phyloP scores from a whole-genome alignment of 2,888 invertebrate genomes.

The Cordilura impudica region DNA sequence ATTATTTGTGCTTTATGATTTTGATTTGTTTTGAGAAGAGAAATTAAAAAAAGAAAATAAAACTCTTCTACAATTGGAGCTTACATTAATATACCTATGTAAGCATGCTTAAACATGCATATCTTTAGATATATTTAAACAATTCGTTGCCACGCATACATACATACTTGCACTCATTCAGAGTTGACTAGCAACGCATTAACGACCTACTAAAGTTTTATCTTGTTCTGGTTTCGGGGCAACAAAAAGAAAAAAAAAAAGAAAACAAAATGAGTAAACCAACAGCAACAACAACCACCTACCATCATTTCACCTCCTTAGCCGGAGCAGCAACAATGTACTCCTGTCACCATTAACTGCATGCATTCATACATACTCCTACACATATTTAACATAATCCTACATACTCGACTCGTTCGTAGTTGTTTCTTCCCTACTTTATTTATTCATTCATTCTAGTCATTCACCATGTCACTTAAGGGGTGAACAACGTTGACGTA shows the following conservation, averaged over 20 bases:
- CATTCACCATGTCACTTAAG: slow-evolving; percentile 56
- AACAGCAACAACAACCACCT: not conserved
- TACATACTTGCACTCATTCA: not conserved
- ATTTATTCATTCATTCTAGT: slow-evolving; percentile 43
- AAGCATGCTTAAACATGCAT: not conserved
- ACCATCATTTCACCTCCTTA: slow-evolving; percentile 4
- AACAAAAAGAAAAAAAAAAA: not conserved
- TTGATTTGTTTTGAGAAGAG: slow-evolving; percentile 8
- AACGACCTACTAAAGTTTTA: slow-evolving; percentile 31
- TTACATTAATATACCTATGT: not conserved
- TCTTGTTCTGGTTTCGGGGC: slow-evolving; percentile 9
- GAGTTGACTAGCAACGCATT: slow-evolving; percentile 13
- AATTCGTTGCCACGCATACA: not conserved
- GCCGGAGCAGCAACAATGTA: not conserved
- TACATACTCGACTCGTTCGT: slow-evolving; percentile 1
- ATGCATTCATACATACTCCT: not conserved
- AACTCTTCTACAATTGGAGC: not conserved
- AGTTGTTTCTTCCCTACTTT: slow-evolving; percentile 17
- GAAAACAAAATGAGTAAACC: not conserved
- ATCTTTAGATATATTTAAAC: not conserved
- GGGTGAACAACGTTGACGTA: slow-evolving; percentile 54
- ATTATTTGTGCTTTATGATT: slow-evolving; percentile 27
- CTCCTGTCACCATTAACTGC: not conserved
- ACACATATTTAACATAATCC: not conserved
- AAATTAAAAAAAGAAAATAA: not conserved